Conservation (phyloP, 2,888 invertebrate species). For the Lepidochrysops patricia region DNA sequence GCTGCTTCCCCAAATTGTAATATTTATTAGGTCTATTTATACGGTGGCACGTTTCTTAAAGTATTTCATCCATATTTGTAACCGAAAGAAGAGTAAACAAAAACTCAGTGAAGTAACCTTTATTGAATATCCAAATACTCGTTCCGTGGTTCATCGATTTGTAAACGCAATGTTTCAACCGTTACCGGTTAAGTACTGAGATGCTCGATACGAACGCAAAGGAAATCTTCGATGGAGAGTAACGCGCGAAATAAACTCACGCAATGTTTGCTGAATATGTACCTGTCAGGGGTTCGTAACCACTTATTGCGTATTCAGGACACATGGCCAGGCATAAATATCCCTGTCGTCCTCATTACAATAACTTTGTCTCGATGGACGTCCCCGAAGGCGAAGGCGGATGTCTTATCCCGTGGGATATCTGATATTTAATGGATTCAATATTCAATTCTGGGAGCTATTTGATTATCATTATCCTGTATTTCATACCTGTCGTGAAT, state of each 20-base stretch:
- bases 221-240: constrained; percentile 16
- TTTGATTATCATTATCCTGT: constrained; percentile 1
- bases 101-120: constrained; percentile 35
- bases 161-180: neutral
- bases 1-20: neutral
- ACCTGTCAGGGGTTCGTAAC: constrained; percentile 19
- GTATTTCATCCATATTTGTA: constrained; percentile 45
- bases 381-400: constrained; percentile 52
- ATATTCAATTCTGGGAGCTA: constrained; percentile 8
- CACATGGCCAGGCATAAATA: constrained; percentile 67
- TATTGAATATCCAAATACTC: constrained; percentile 44
- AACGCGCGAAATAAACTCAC: neutral
- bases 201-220: constrained; percentile 13
- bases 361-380: constrained; percentile 55
- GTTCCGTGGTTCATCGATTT: constrained; percentile 18
- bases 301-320: constrained; percentile 62
- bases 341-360: constrained; percentile 69
- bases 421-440: constrained; percentile 63
- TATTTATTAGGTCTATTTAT: constrained; percentile 40
- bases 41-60: constrained; percentile 33
- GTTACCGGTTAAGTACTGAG: constrained; percentile 5
- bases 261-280: neutral
- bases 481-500: neutral
- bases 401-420: constrained; percentile 54
- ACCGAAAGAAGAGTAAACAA: constrained; percentile 46